Conservation (phyloP, 2,888 invertebrate species). For the Nemurella pictetii region DNA sequence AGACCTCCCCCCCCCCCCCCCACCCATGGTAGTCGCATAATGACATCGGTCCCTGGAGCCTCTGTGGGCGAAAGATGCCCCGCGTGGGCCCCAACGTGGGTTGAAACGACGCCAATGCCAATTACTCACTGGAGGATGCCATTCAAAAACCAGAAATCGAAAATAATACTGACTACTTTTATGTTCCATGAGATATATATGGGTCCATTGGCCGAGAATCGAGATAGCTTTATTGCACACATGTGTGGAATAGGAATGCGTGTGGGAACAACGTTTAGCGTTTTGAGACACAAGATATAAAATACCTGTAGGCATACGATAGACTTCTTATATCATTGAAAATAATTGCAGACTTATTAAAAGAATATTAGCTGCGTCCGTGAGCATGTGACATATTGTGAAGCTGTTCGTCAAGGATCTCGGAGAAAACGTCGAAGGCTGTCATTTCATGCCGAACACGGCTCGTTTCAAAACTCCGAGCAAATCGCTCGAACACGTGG, state of each 20-base stretch:
- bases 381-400: not conserved
- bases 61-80: not conserved
- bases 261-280: not conserved
- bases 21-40: too few species aligned
- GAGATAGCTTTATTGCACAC: too few species aligned
- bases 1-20: too few species aligned
- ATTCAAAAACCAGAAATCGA: not conserved
- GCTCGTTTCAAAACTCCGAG: too few species aligned
- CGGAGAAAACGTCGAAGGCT: not conserved
- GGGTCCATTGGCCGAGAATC: too few species aligned
- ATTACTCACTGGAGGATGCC: not conserved
- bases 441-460: not conserved
- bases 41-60: too few species aligned
- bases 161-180: not conserved
- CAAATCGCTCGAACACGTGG: too few species aligned
- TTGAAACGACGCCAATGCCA: not conserved
- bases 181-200: not conserved
- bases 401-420: not conserved
- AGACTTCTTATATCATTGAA: not conserved
- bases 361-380: not conserved
- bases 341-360: not conserved
- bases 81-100: not conserved
- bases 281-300: not conserved
- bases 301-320: too few species aligned
- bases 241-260: too few species aligned